A percentile compares a stretch with the other conserved stretches of the same genome.
Evolutionary conservation across 2,888 invertebrate species (phyloP).

Genomic region (Reticulitermes lucifugus): DNA sequence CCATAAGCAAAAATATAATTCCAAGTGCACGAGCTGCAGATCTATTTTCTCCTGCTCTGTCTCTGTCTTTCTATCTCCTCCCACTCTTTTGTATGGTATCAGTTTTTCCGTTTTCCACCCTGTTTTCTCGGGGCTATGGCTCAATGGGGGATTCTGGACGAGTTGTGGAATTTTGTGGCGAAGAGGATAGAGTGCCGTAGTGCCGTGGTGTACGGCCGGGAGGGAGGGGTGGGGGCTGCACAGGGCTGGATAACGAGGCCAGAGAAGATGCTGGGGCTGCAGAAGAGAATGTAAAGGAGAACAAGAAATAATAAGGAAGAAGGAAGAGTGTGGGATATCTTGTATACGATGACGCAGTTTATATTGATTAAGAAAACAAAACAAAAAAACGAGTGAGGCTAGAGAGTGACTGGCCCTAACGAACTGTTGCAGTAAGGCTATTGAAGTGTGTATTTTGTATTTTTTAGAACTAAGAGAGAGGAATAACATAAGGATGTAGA

Average conservation of each 20-base stretch:
- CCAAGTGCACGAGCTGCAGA: neutral
- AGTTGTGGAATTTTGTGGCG: neutral
- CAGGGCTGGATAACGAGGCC: neutral
- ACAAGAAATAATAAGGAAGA: neutral
- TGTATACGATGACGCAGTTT: neutral
- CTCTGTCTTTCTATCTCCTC: too few species aligned
- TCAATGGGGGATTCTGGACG: neutral
- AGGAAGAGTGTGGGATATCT: neutral
- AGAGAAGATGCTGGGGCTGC: neutral
- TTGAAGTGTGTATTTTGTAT: too few species aligned
- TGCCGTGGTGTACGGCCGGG: neutral
- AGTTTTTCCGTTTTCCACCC: neutral
- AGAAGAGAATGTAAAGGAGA: neutral
- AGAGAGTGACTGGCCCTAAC: neutral
- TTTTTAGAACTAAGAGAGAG: too few species aligned
- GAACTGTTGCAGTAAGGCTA: neutral
- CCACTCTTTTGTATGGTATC: neutral
- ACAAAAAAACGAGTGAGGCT: neutral
- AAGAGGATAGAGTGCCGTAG: neutral
- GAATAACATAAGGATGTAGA: too few species aligned
- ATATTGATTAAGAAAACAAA: constrained; percentile 1
- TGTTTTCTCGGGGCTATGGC: neutral
- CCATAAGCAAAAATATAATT: neutral
- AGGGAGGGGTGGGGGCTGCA: neutral
- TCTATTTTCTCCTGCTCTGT: neutral